phyloP scores from a whole-genome alignment of 2,888 invertebrate species.

The Oxystoma pomonae region DNA sequence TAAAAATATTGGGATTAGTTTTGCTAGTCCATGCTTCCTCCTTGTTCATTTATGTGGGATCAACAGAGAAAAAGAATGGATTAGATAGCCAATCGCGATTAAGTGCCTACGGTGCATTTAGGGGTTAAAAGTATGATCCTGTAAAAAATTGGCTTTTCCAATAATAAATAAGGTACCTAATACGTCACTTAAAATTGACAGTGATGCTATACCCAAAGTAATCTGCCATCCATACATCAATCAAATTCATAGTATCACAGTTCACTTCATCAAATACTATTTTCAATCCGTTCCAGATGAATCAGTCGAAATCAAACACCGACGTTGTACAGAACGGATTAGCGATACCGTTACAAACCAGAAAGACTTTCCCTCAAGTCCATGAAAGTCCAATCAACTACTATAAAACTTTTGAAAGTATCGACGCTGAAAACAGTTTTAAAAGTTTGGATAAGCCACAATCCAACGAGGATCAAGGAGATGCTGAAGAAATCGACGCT shows the following conservation, averaged over 20 bases:
- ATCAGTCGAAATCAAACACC: slow-evolving; percentile 18
- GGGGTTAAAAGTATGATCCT: no score
- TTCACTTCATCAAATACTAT: background rate
- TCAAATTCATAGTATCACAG: slow-evolving; percentile 22
- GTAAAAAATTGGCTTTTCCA: no score
- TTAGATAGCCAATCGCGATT: no score
- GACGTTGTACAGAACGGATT: background rate
- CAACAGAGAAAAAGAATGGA: no score
- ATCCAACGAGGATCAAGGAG: background rate
- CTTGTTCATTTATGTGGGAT: no score
- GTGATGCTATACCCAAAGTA: background rate
- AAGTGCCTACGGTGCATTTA: no score
- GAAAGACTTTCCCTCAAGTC: slow-evolving; percentile 18
- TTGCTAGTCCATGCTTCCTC: no score
- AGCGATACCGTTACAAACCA: slow-evolving; percentile 12
- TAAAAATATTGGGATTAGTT: no score
- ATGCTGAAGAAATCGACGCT: background rate
- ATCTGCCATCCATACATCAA: slow-evolving; percentile 4
- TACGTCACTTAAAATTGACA: background rate
- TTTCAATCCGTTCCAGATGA: slow-evolving; percentile 15
- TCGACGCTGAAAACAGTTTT: no score
- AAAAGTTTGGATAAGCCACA: no score
- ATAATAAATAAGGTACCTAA: no score
- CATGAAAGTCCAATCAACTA: slow-evolving; percentile 15
- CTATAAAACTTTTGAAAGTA: slow-evolving; percentile 6